Conservation (phyloP, 2,888 invertebrate genomes). For the Aquatica leii region DNA sequence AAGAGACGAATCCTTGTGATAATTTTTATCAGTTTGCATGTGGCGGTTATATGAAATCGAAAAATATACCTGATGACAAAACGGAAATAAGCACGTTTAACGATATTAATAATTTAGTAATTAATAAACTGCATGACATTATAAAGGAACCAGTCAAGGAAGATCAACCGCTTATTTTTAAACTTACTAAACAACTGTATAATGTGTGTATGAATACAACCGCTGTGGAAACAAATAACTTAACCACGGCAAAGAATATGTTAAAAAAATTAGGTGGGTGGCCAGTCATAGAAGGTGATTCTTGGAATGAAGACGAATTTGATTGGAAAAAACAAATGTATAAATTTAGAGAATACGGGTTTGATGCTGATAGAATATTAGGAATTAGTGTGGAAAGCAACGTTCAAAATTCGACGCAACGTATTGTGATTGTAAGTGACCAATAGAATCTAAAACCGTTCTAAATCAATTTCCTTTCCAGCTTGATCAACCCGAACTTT, state of each 20-base stretch:
- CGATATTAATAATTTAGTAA: not conserved
- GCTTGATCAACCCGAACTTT: slow-evolving; percentile 88
- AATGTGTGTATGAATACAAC: slow-evolving; percentile 8
- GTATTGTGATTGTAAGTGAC: slow-evolving; percentile 31
- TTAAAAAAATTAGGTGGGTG: slow-evolving; percentile 66
- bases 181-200: slow-evolving; percentile 11
- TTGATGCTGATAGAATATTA: slow-evolving; percentile 24
- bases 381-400: slow-evolving; percentile 30
- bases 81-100: not conserved
- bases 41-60: slow-evolving; percentile 74
- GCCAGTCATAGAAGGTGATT: slow-evolving; percentile 19
- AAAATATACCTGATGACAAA: slow-evolving; percentile 68
- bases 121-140: not conserved
- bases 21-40: slow-evolving; percentile 81
- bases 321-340: slow-evolving; percentile 14
- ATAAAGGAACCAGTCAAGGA: slow-evolving; percentile 41
- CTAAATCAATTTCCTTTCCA: slow-evolving; percentile 54
- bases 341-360: slow-evolving; percentile 26
- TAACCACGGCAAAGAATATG: slow-evolving; percentile 63
- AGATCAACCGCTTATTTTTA: not conserved
- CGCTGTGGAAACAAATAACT: slow-evolving; percentile 69
- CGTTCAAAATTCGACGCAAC: slow-evolving; percentile 34
- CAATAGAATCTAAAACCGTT: not conserved
- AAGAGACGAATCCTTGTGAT: slow-evolving; percentile 77
- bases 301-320: slow-evolving; percentile 12